Evolutionary conservation across 2,888 invertebrate species (phyloP).

Genomic region (Rotaria magnacalcarata): DNA sequence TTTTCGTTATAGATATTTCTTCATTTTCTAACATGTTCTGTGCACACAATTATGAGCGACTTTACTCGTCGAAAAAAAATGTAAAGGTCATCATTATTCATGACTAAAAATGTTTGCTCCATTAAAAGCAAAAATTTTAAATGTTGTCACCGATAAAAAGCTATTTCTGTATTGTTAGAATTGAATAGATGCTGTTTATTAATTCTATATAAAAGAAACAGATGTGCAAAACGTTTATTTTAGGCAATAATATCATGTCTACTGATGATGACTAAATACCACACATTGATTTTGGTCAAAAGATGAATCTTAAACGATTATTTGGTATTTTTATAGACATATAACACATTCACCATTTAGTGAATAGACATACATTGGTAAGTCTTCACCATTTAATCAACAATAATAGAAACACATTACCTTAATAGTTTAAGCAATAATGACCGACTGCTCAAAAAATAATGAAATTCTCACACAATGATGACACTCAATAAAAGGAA

Average conservation of each 20-base stretch:
- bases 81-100: too few relatives aligned
- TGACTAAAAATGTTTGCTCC: too few relatives aligned
- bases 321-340: background rate
- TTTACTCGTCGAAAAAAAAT: too few relatives aligned
- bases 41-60: too few relatives aligned
- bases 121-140: too few relatives aligned
- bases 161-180: too few relatives aligned
- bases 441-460: background rate
- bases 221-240: too few relatives aligned
- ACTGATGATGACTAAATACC: background rate
- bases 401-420: background rate
- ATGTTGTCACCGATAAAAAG: too few relatives aligned
- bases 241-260: background rate
- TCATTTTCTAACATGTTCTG: too few relatives aligned
- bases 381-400: background rate
- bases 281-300: slow-evolving; percentile 8
- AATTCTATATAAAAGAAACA: too few relatives aligned
- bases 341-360: slow-evolving; percentile 2
- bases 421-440: background rate
- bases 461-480: background rate
- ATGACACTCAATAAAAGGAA: background rate
- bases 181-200: too few relatives aligned
- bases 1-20: too few relatives aligned
- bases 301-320: background rate
- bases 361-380: background rate